phyloP scores from a whole-genome alignment of 2,113 vertebrate genomes.

The Anthoscopus minutus region DNA sequence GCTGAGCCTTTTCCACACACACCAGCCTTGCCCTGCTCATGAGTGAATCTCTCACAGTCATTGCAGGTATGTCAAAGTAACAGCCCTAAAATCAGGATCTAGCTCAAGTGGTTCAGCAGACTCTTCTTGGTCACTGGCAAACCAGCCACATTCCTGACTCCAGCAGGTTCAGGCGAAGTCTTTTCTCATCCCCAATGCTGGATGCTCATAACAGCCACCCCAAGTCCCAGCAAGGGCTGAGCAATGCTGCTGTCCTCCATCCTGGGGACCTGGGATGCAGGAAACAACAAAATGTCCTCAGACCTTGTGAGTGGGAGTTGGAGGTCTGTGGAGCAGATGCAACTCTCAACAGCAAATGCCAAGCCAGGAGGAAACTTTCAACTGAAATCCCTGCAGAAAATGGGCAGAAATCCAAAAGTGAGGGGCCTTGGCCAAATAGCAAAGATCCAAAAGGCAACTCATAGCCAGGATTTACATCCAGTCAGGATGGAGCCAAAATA shows the following conservation, averaged over 20 bases:
- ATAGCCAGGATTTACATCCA: not conserved
- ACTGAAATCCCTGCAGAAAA: not conserved
- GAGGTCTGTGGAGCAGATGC: not conserved
- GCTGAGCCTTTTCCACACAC: not conserved
- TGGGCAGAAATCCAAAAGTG: not conserved
- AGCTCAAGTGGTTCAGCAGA: not conserved
- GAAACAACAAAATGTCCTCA: not conserved
- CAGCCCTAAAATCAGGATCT: not conserved
- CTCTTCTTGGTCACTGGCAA: not conserved
- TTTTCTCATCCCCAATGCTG: fast-evolving
- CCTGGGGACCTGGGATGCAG: not conserved
- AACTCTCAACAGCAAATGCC: not conserved
- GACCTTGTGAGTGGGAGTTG: not conserved
- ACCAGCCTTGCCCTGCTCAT: not conserved
- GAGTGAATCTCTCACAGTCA: not conserved
- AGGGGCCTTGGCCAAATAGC: not conserved
- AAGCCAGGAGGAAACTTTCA: slow-evolving; percentile 28
- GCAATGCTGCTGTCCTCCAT: not conserved
- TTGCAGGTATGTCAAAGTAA: not conserved
- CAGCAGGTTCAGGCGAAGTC: not conserved
- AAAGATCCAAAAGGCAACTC: not conserved
- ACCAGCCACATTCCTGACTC: not conserved
- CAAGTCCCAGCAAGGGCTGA: not conserved
- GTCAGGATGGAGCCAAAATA: not conserved
- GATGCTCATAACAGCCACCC: not conserved